These are phyloP conservation scores for Coenonympha glycerion DNA, from an alignment of 2,888 invertebrate species.

Conservation along the genomic window DNA sequence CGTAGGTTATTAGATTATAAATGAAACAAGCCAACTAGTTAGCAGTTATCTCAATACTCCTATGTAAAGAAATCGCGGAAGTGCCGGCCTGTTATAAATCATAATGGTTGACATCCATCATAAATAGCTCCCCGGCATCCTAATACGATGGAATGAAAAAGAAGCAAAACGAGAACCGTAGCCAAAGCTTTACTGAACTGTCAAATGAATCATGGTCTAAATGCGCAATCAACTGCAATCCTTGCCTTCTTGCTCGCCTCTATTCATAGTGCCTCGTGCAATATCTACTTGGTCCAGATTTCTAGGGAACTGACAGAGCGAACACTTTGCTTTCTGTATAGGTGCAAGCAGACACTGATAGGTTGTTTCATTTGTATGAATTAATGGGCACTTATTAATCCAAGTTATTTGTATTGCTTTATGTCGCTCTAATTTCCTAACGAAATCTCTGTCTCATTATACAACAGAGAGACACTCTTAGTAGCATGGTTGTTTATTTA, in stretches of 20 bases:
- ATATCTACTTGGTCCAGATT: constrained; percentile 20
- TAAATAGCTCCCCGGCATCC: constrained; percentile 14
- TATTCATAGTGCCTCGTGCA: constrained; percentile 19
- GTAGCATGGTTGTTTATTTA: no score
- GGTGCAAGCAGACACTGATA: constrained; percentile 19
- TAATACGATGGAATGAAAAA: constrained; percentile 7
- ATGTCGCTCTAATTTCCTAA: no score
- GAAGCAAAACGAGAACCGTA: constrained; percentile 14
- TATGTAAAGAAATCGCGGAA: not conserved
- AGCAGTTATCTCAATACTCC: no score
- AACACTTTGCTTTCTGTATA: constrained; percentile 16
- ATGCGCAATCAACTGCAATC: constrained; percentile 27
- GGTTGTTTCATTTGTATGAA: not conserved
- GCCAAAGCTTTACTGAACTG: constrained; percentile 21
- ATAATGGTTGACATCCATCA: constrained; percentile 7
- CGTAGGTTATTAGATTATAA: no score
- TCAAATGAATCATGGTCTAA: constrained; percentile 28
- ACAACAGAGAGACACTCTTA: no score
- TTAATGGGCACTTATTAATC: constrained; percentile 1
- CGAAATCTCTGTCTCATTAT: no score
- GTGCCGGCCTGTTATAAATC: not conserved
- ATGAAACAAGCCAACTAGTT: no score
- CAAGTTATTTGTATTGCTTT: no score
- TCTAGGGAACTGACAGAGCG: constrained; percentile 20
- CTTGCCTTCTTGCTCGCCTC: constrained; percentile 23